Percentiles rank a stretch among this genome's conserved stretches.
phyloP scores from a whole-genome alignment of 2,113 vertebrate genomes.

The Saguinus midas region DNA sequence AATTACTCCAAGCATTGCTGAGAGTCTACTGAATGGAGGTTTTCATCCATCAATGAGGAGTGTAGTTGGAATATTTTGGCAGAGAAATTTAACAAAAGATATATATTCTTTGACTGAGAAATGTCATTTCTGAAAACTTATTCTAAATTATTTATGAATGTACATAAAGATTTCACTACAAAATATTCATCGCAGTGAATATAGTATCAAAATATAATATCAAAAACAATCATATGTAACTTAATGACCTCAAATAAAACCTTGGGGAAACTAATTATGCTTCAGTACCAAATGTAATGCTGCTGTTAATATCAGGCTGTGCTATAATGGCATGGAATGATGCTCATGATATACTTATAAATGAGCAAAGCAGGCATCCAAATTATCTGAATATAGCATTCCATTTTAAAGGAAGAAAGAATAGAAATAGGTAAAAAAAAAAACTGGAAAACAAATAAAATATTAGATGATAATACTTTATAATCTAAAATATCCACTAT shows the following conservation, averaged over 20 bases:
- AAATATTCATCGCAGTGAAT: no score
- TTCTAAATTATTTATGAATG: fast-evolving
- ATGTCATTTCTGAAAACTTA: not conserved
- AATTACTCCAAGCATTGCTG: not conserved
- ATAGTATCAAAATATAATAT: no score
- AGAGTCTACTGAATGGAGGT: not conserved
- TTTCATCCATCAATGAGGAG: not conserved
- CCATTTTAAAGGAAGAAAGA: not conserved
- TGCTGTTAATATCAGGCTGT: not conserved
- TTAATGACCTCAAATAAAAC: not conserved
- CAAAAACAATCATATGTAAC: not conserved
- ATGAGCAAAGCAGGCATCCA: not conserved
- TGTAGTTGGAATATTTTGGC: not conserved
- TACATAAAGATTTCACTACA: not conserved
- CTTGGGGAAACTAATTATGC: not conserved
- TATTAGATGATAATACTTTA: no score
- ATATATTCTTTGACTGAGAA: not conserved
- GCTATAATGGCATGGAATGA: not conserved
- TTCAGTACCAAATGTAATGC: not conserved
- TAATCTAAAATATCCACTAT: not conserved
- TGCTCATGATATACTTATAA: not conserved
- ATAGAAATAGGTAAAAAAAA: not conserved
- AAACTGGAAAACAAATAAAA: not conserved
- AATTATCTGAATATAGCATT: not conserved
- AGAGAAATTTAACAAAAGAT: not conserved